Conservation (phyloP, 2,888 invertebrate species). For the Gastrophysa polygoni region DNA sequence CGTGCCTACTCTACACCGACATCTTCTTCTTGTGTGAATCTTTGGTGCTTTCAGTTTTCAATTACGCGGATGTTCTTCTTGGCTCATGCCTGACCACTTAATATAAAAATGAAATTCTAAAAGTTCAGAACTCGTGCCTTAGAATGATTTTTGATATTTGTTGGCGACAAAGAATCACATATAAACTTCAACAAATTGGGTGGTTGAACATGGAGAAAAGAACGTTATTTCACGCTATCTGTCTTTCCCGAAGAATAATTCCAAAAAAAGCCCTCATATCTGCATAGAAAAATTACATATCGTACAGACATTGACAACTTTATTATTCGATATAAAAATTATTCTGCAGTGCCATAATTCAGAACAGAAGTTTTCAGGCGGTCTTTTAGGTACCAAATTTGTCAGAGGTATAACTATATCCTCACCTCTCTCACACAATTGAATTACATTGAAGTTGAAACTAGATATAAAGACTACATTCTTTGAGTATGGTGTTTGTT, state of each 20-base stretch:
- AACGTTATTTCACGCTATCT: constrained; percentile 5
- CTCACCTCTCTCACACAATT: not conserved
- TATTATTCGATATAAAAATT: constrained; percentile 10
- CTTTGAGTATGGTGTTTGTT: not conserved
- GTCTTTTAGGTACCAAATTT: constrained; percentile 12
- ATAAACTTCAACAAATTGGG: constrained; percentile 7
- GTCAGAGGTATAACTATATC: not conserved
- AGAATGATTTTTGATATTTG: constrained; percentile 15
- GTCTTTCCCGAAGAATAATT: constrained; percentile 12
- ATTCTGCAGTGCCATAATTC: constrained; percentile 4
- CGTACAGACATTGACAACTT: constrained; percentile 11
- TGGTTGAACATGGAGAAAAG: constrained; percentile 12
- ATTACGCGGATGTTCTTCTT: not conserved
- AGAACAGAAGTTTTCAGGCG: constrained; percentile 4
- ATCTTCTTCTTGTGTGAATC: not conserved
- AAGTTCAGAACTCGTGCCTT: not conserved
- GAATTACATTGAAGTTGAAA: not conserved
- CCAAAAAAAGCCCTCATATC: constrained; percentile 3
- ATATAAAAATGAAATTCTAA: not conserved
- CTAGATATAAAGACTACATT: constrained; percentile 3
- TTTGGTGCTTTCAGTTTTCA: not conserved
- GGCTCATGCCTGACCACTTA: not conserved
- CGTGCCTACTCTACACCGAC: not conserved
- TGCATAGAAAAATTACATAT: constrained; percentile 7
- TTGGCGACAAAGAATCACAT: constrained; percentile 5